phyloP scores from a whole-genome alignment of 2,888 invertebrate species.

The Eilema sororculum region DNA sequence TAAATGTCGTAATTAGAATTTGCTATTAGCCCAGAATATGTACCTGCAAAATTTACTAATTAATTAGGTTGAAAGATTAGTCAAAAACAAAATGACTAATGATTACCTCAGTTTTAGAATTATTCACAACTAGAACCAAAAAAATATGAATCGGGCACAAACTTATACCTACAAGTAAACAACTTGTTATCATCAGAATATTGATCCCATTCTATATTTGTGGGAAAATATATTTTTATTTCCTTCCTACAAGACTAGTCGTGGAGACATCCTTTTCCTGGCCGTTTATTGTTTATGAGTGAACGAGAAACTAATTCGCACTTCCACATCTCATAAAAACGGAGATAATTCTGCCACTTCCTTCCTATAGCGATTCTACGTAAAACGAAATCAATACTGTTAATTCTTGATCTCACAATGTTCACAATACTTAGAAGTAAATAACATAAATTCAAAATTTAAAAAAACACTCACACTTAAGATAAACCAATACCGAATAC shows the following conservation, averaged over 20 bases:
- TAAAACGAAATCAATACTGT: background rate
- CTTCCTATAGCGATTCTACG: background rate
- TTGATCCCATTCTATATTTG: background rate
- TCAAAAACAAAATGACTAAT: too few relatives aligned
- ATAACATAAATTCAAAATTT: too few relatives aligned
- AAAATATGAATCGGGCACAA: background rate
- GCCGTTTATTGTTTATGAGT: background rate
- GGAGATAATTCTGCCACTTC: conserved; percentile 12
- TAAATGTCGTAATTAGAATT: too few relatives aligned
- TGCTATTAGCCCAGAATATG: too few relatives aligned
- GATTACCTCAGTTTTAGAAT: background rate
- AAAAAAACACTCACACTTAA: too few relatives aligned
- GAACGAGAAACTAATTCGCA: background rate
- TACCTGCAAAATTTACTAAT: too few relatives aligned
- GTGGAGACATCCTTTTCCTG: conserved; percentile 11
- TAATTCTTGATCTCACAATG: background rate
- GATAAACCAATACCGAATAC: too few relatives aligned
- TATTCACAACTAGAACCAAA: background rate
- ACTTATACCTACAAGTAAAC: background rate
- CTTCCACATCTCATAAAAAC: conserved; percentile 13
- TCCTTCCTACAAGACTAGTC: conserved; percentile 6
- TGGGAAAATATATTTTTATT: background rate
- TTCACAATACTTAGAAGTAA: too few relatives aligned
- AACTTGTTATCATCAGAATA: background rate
- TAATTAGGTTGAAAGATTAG: too few relatives aligned